Evolutionary conservation across 1,140 invertebrate genomes (phyloP).

Genomic region (Drosophila insularis): DNA sequence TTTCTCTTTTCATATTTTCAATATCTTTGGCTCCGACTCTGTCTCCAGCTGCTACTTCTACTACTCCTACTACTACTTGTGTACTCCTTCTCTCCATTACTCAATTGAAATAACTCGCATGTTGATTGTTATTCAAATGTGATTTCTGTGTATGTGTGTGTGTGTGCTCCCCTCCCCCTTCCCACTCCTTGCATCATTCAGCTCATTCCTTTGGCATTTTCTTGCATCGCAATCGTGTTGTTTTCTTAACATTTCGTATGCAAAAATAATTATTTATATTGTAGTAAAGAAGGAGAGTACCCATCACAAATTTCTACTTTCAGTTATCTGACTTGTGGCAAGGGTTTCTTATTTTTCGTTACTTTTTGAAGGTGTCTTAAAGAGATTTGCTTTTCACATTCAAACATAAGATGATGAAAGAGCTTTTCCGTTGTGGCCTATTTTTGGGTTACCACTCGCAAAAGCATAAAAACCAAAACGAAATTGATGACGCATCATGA

Average conservation of each 20-base stretch:
- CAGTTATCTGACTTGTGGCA: conserved; percentile 2
- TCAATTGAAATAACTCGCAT: conserved; percentile 75
- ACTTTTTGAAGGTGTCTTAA: background rate
- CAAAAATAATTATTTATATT: conserved; percentile 81
- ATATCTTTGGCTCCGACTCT: conserved; percentile 53
- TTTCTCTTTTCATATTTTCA: conserved; percentile 76
- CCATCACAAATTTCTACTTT: background rate
- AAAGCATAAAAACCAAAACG: conserved; percentile 49
- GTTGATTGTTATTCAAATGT: conserved; percentile 79
- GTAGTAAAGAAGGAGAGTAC: conserved; percentile 1
- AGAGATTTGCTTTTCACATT: background rate
- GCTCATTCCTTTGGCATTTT: conserved; percentile 52
- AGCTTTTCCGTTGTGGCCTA: background rate
- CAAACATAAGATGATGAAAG: background rate
- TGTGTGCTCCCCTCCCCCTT: background rate
- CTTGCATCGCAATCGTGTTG: conserved; percentile 57
- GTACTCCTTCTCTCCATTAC: conserved; percentile 1
- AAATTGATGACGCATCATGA: conserved; percentile 68
- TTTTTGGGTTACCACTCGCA: conserved; percentile 5
- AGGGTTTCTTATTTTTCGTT: background rate
- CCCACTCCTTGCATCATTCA: conserved; percentile 19
- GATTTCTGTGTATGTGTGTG: conserved; percentile 51
- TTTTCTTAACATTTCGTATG: conserved; percentile 76
- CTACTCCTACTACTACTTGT: background rate
- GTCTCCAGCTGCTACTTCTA: background rate